Conservation (phyloP, 2,113 vertebrate species). For the human (Homo sapiens) region DNA sequence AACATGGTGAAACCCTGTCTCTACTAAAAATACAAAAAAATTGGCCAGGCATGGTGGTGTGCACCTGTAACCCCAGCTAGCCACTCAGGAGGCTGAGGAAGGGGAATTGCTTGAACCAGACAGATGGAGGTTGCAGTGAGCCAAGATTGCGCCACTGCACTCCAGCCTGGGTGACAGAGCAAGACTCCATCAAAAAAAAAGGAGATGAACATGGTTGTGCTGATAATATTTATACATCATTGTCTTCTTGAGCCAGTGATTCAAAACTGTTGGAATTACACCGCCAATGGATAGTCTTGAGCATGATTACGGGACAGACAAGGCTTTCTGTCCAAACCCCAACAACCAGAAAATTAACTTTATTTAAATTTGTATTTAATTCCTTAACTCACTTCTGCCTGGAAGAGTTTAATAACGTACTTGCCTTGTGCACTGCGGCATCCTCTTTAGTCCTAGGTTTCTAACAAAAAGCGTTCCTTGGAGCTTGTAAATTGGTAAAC, state of each 20-base stretch:
- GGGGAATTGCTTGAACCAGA: no score
- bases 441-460: background rate
- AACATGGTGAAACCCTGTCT: no score
- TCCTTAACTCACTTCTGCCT: background rate
- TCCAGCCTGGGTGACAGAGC: no score
- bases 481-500: background rate
- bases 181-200: background rate
- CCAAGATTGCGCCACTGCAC: no score
- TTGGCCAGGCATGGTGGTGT: no score
- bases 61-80: no score
- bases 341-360: background rate
- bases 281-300: background rate
- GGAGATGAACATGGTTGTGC: background rate
- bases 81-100: no score
- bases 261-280: background rate
- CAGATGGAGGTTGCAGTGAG: no score
- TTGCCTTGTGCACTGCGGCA: background rate
- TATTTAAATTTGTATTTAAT: background rate
- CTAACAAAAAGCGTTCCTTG: background rate
- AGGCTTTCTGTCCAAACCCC: background rate
- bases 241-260: background rate
- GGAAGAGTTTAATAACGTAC: background rate
- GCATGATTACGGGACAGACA: background rate
- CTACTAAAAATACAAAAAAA: no score
- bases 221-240: background rate